Evolutionary conservation across 2,113 vertebrate species (phyloP), one percentile per base, ranked within the genome.

Genomic region (Choloepus hoffmanni): DNA sequence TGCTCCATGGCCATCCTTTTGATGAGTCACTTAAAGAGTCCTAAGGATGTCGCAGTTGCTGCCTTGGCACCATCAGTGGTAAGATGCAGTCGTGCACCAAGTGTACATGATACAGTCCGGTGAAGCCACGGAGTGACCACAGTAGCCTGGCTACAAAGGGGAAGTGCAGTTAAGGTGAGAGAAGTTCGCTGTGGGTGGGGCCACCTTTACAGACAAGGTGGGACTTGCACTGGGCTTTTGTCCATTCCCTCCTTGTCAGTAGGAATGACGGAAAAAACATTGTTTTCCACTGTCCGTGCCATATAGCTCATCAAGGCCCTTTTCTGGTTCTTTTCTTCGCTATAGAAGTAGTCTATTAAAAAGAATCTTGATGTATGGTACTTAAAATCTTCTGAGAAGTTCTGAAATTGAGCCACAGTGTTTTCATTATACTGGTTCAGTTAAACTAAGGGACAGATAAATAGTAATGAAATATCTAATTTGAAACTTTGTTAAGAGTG

Each of bases 401-500:
- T 82, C 63, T 93, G 16, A 79, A 62, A 55, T 15, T 73, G 40
- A 70, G 30, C 62, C 45, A 33, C 50, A 53, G 5, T 63, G 40
- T 82, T 83, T 90, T 24, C 26, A 40, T 55, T 90, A 45, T 7
- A 26, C 2, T 21, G 36, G 74, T 63, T 62, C 36, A 65, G 33
- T 92, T 53, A 77, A 82, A 72, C 33, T 73, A 63, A 62, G 62
- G 50, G 45, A 30, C 10, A 92, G 60, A 50, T 70, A 58, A 68
- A 72, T 11, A 93, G n/a, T 86, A 78, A 89, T 72, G 26, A 76
- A 88, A 40, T 67, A 33, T 4, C 63, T 45, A 40, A 50, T 50
- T 94, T 85, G 60, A 87, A 74, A 84, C 96, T 76, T 76, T 79
- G 19, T 67, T 92, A 53, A 82, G 50, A 84, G 24, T 77, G 67